These are phyloP conservation scores for Otolemur garnettii DNA, from an alignment of 2,113 vertebrate genomes.

Conservation along the genomic window DNA sequence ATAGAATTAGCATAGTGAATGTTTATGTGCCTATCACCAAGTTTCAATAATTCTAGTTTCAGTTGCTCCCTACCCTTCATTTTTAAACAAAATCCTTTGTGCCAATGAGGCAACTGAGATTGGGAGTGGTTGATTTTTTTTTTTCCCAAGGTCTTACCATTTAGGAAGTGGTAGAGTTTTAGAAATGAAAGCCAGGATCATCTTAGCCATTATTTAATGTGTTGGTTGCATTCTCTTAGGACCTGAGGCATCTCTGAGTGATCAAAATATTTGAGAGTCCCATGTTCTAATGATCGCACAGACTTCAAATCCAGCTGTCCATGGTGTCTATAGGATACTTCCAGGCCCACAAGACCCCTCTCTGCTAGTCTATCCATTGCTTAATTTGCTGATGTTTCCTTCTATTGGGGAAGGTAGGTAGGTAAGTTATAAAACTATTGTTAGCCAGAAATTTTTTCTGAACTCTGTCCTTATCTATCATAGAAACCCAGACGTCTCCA, in stretches of 20 bases:
- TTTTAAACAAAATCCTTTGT: conserved; percentile 34
- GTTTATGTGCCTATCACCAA: not conserved
- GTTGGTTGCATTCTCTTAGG: not conserved
- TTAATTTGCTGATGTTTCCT: not conserved
- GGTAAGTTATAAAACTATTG: not conserved
- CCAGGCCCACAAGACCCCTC: not conserved
- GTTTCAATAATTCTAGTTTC: conserved; percentile 18
- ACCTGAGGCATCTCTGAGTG: not conserved
- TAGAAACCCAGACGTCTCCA: not conserved
- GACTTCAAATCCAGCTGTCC: not conserved
- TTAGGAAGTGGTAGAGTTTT: conserved; percentile 9
- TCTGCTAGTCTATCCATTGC: not conserved
- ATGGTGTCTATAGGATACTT: not conserved
- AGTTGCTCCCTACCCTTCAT: not conserved
- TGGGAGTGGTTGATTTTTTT: not conserved
- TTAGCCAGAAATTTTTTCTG: not conserved
- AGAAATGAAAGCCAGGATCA: not conserved
- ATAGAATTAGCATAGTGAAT: not conserved
- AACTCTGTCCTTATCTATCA: not conserved
- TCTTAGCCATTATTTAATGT: not conserved
- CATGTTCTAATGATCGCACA: not conserved
- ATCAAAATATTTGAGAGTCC: not conserved
- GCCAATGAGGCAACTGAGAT: not conserved
- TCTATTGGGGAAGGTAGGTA: not conserved
- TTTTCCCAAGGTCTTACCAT: not conserved